These are phyloP conservation scores for Urocolius indicus DNA, from an alignment of 2,113 vertebrate genomes.

Conservation along the genomic window DNA sequence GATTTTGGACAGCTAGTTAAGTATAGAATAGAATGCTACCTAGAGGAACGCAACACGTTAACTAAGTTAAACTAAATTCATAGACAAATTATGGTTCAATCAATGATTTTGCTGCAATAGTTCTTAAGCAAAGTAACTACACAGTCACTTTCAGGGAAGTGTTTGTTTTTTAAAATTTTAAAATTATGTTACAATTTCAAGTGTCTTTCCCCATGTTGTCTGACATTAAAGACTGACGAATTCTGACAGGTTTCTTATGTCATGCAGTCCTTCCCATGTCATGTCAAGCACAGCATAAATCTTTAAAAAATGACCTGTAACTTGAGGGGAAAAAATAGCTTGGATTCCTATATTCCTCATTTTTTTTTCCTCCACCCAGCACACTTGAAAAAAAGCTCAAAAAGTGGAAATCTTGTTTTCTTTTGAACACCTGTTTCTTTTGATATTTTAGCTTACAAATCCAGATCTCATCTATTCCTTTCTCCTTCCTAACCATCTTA, in stretches of 20 bases:
- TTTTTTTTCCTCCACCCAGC: neutral
- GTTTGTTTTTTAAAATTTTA: constrained; percentile 10
- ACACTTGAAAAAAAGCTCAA: neutral
- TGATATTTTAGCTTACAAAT: neutral
- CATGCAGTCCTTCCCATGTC: constrained; percentile 34
- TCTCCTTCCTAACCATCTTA: neutral
- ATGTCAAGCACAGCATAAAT: constrained; percentile 24
- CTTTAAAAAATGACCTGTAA: constrained; percentile 54
- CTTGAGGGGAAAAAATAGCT: neutral
- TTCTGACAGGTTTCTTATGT: constrained; percentile 73
- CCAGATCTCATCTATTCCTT: neutral
- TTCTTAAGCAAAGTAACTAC: neutral
- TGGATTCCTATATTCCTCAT: neutral
- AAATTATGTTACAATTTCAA: constrained; percentile 20
- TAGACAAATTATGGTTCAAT: neutral
- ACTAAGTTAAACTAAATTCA: neutral
- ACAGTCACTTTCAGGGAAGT: neutral
- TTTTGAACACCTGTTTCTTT: neutral
- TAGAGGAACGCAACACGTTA: neutral
- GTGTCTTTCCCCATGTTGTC: neutral
- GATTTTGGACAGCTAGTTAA: neutral
- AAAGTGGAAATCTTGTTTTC: neutral
- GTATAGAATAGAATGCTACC: neutral
- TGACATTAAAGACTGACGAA: constrained; percentile 52
- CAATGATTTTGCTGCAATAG: neutral